Percentiles rank a stretch among this genome's conserved stretches.
Evolutionary conservation across 2,888 invertebrate genomes (phyloP).

Genomic region (Blastobasis lacticolella): DNA sequence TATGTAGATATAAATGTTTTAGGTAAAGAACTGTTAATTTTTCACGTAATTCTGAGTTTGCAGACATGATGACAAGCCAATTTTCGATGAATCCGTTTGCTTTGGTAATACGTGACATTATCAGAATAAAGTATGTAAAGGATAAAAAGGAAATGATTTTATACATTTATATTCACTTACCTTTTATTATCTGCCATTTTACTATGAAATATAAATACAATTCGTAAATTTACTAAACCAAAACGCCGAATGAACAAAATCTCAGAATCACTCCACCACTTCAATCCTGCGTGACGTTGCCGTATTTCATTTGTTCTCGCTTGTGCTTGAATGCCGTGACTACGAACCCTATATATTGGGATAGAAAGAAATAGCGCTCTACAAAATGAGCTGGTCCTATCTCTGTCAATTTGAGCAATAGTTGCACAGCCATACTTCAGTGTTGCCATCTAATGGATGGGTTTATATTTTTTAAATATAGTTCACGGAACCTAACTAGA

Average conservation of each 20-base stretch:
- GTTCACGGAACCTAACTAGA: constrained; percentile 19
- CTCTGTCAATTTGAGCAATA: neutral
- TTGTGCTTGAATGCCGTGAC: no score
- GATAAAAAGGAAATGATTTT: constrained; percentile 4
- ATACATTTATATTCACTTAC: constrained; percentile 38
- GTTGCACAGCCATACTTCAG: constrained; percentile 1
- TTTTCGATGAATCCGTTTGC: constrained; percentile 45
- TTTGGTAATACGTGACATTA: constrained; percentile 20
- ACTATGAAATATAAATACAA: constrained; percentile 45
- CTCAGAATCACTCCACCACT: constrained; percentile 36
- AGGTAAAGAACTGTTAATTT: neutral
- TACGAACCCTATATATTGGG: no score
- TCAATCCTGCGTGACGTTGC: constrained; percentile 69
- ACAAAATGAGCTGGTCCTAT: neutral
- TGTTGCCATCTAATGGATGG: constrained; percentile 32
- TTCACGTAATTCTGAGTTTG: neutral
- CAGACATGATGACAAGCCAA: constrained; percentile 75
- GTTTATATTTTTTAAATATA: constrained; percentile 7
- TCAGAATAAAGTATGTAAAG: constrained; percentile 5
- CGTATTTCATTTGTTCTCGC: constrained; percentile 72
- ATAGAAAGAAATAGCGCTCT: neutral
- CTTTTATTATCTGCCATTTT: constrained; percentile 75
- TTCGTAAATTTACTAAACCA: constrained; percentile 45
- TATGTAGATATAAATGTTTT: no score
- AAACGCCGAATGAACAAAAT: constrained; percentile 52